Conservation (phyloP, 2,797 vertebrate genomes). For the Discoglossus pictus region DNA sequence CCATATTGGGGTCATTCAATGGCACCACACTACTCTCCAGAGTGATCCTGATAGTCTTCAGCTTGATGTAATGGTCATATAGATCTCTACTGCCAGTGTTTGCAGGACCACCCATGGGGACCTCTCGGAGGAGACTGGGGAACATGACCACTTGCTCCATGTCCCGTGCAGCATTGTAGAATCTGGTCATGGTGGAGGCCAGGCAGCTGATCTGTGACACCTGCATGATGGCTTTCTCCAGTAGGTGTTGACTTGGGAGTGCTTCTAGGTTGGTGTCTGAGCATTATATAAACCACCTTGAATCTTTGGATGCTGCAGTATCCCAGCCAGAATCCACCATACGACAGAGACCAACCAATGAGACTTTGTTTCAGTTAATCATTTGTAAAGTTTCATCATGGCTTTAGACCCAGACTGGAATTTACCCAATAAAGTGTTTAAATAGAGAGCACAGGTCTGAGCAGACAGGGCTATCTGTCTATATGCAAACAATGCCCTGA, state of each 20-base stretch:
- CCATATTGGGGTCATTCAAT: slow-evolving; percentile 54
- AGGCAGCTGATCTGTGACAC: slow-evolving; percentile 68
- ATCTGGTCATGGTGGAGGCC: slow-evolving; percentile 69
- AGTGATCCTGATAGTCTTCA: slow-evolving; percentile 78
- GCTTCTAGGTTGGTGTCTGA: neutral
- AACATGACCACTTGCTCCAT: slow-evolving; percentile 89
- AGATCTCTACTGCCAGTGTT: slow-evolving; percentile 63
- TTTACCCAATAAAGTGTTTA: no score
- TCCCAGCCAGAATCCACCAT: slow-evolving; percentile 23
- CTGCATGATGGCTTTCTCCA: slow-evolving; percentile 67
- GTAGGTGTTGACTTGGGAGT: neutral
- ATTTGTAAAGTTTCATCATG: no score
- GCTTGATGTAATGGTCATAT: slow-evolving; percentile 75
- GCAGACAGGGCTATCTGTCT: no score
- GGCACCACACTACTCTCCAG: slow-evolving; percentile 74
- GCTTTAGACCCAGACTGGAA: no score
- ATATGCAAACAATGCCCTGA: no score
- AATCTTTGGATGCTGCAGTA: neutral
- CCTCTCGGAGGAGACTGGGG: slow-evolving; percentile 82
- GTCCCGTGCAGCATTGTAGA: slow-evolving; percentile 71
- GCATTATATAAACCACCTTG: slow-evolving; percentile 2
- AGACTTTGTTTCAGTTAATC: no score
- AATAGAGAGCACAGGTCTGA: no score
- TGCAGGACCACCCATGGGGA: slow-evolving; percentile 56
- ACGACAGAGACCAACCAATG: slow-evolving; percentile 3